Evolutionary conservation across 1,140 invertebrate genomes (phyloP).

Genomic region (Diplogasteroides magnus): DNA sequence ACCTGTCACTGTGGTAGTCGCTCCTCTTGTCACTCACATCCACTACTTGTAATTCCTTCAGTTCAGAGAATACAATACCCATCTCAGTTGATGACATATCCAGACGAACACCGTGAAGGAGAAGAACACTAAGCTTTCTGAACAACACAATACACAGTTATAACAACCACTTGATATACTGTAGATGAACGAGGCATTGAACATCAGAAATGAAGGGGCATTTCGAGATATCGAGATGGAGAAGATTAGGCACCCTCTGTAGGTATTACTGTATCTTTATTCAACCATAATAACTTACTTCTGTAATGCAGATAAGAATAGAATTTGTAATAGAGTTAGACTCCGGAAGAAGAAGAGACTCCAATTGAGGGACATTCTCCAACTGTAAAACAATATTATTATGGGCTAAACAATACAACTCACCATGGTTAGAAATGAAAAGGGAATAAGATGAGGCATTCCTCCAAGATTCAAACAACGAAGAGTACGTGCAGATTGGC

Average conservation of each 20-base stretch:
- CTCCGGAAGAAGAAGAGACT: not conserved
- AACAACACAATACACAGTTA: constrained; percentile 44
- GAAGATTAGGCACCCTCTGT: not conserved
- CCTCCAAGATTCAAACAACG: not conserved
- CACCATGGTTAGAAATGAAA: too few species aligned
- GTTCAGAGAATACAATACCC: constrained; percentile 61
- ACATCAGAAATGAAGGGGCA: too few species aligned
- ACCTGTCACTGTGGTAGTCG: constrained; percentile 49
- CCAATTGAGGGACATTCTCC: not conserved
- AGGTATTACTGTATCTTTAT: not conserved
- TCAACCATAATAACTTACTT: not conserved
- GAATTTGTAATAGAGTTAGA: not conserved
- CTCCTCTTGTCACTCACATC: constrained; percentile 62
- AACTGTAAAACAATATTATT: not conserved
- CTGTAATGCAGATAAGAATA: not conserved
- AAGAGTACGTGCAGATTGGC: not conserved
- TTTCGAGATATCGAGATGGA: not conserved
- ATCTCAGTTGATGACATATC: constrained; percentile 57
- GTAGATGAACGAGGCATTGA: too few species aligned
- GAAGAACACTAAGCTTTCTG: constrained; percentile 63
- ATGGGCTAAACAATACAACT: not conserved
- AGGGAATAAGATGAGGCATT: too few species aligned
- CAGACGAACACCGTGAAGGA: constrained; percentile 68
- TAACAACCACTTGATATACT: not conserved
- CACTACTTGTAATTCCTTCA: constrained; percentile 64